Percentiles rank a stretch among this genome's conserved stretches.
phyloP scores from a whole-genome alignment of 2,113 vertebrate species.

The Tricholaema leucomelas region DNA sequence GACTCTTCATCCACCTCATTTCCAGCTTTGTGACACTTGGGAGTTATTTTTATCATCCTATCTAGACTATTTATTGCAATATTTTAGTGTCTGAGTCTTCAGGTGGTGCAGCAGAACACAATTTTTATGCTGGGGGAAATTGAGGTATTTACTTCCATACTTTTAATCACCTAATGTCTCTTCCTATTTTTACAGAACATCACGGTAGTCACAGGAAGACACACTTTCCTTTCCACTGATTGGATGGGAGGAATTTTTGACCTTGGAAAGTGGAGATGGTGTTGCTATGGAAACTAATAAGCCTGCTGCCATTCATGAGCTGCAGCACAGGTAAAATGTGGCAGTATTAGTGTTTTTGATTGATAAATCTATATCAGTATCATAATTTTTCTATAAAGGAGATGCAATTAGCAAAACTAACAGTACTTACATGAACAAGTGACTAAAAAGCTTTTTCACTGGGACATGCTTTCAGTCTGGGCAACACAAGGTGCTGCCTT shows the following conservation, averaged over 20 bases:
- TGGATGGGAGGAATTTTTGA: constrained; percentile 86
- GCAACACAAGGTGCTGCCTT: constrained; percentile 2
- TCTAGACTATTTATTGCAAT: neutral
- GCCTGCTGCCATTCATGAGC: constrained; percentile 89
- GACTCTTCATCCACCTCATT: neutral
- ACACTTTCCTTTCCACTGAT: constrained; percentile 61
- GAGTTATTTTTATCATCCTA: neutral
- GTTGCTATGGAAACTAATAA: constrained; percentile 96
- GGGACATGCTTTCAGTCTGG: constrained; percentile 3
- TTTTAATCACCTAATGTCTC: constrained; percentile 37
- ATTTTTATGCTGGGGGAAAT: neutral
- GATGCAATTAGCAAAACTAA: constrained; percentile 38
- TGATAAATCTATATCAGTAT: constrained; percentile 79
- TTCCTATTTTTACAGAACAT: constrained; percentile 64
- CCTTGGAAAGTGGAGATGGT: constrained; percentile 91
- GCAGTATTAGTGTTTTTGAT: constrained; percentile 78
- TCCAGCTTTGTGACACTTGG: neutral
- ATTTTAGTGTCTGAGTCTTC: neutral
- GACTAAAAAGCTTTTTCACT: constrained; percentile 36
- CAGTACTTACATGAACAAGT: constrained; percentile 7
- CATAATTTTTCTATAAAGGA: constrained; percentile 47
- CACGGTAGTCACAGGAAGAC: constrained; percentile 55
- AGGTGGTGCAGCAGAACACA: fast-evolving
- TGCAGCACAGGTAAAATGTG: constrained; percentile 85
- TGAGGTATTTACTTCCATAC: neutral